Conservation (phyloP, 2,888 invertebrate species). For the Eristalis arbustorum region DNA sequence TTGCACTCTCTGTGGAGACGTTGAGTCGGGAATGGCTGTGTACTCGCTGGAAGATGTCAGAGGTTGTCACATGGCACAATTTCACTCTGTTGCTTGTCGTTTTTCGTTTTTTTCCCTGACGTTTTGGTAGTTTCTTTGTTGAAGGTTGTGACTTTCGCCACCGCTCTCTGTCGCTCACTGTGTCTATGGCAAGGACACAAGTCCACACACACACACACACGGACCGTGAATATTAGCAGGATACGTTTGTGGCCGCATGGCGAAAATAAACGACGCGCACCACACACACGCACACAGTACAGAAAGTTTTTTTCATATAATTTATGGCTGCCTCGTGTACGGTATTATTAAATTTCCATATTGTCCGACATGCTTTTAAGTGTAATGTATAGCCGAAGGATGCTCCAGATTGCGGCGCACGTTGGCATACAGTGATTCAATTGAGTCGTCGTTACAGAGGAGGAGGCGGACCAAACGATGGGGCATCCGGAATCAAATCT, state of each 20-base stretch:
- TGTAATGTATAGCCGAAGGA: conserved; percentile 31
- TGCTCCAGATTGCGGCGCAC: conserved; percentile 10
- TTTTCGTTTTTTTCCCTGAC: not conserved
- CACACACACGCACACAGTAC: not conserved
- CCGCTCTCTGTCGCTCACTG: not conserved
- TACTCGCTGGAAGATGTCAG: conserved; percentile 16
- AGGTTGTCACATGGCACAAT: conserved; percentile 55
- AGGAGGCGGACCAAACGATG: not conserved
- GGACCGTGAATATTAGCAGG: conserved; percentile 25
- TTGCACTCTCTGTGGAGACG: conserved; percentile 36
- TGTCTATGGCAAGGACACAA: conserved; percentile 39
- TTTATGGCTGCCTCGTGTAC: conserved; percentile 41
- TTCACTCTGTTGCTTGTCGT: conserved; percentile 16
- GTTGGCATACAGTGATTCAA: conserved; percentile 29
- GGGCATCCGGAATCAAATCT: not conserved
- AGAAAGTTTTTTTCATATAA: conserved; percentile 36
- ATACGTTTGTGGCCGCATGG: conserved; percentile 34
- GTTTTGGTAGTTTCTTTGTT: not conserved
- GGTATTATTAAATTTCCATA: conserved; percentile 65
- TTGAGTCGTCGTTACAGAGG: not conserved
- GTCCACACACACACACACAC: not conserved
- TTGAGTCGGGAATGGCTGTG: not conserved
- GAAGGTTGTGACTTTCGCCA: not conserved
- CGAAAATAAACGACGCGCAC: not conserved
- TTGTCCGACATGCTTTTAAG: conserved; percentile 49